Base-by-base conservation (phyloP, 53 echinoderm and acorn worm species). In the Luidia sarsii region DNA sequence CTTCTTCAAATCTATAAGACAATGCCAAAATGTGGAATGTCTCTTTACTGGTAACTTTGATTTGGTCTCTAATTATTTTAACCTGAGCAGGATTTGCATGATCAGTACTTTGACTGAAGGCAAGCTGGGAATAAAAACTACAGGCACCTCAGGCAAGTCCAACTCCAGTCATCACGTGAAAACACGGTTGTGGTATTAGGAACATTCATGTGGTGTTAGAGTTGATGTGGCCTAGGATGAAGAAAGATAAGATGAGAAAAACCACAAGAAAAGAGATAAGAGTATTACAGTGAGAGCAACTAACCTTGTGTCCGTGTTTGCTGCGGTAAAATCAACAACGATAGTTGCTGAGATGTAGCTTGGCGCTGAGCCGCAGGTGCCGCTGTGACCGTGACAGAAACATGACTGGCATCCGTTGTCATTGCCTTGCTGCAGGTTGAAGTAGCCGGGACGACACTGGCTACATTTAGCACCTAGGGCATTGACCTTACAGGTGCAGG, bases 371-470 rank as follows among this genome's bases (percentile, higher is more conserved):
- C 75, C 71, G 79, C 99, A 99, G 21, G 75, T 69, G 23, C 38
- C 18, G 10, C 87, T 84, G 60, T 99, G 99, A 25, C 84, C 75
- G 39, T 80, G 91, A 64, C 99, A 99, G 79, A 93, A 99, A 57
- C 99, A 99, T 2, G 74, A 71, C 62, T 99, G 99, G 64, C 99
- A 99, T 18, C 94, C 99, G 48, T 57, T 36, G 30, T 87, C 82
- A 32, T 99, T 94, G 11, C 51, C 27, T 13, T 43, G 8, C 20
- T 77, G 67, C 5, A 99, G 87, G 70, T 99, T 91, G 83, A 90
- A 94, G 80, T 68, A 83, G 13, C 89, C 91, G 21, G 57, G 21
- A 1, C 55, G 22, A 66, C 99, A 99, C 48, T 46, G 64, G 71
- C 87, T 83, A 82, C 99, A 99, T 38, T 94, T 99, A 48, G 41